A percentile compares a stretch with the other conserved stretches of the same genome.
These are phyloP conservation scores for Ceratoteleas bidentatus DNA, from an alignment of 1,140 invertebrate species.

Conservation along the genomic window DNA sequence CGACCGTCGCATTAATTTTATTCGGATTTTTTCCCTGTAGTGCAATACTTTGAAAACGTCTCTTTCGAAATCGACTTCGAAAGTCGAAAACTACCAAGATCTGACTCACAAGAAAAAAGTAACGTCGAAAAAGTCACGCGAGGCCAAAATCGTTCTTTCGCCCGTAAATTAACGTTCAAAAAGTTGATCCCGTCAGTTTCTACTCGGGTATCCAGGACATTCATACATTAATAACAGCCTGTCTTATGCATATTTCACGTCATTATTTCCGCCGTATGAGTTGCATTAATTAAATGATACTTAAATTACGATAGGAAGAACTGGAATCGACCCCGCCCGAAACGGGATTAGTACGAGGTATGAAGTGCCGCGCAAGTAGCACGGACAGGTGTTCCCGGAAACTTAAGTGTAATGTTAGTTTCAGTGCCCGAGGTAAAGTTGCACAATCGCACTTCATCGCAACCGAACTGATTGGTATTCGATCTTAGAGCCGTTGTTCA, in stretches of 20 bases:
- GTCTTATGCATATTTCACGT: conserved; percentile 31
- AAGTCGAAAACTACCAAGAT: no score
- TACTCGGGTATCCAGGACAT: conserved; percentile 13
- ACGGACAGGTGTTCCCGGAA: conserved; percentile 55
- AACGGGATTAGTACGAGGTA: conserved; percentile 36
- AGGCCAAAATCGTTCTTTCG: neutral
- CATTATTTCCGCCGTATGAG: conserved; percentile 25
- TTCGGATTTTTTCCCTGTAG: no score
- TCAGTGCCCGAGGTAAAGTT: conserved; percentile 18
- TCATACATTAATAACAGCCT: conserved; percentile 30
- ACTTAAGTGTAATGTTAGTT: conserved; percentile 50
- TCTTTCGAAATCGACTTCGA: no score
- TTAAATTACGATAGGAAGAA: conserved; percentile 43
- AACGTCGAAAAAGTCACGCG: no score
- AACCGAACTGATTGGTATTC: no score
- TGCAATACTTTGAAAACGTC: no score
- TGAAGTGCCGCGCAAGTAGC: conserved; percentile 37
- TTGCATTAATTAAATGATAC: conserved; percentile 40
- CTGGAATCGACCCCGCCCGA: conserved; percentile 38
- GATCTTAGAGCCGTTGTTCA: no score
- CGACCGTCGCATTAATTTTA: no score
- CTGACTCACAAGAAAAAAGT: no score
- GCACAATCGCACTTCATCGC: conserved; percentile 18
- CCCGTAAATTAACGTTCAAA: conserved; percentile 5
- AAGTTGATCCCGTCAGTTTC: conserved; percentile 17